Percentiles rank a stretch among this genome's conserved stretches.
These are phyloP conservation scores for Neoniphon sammara DNA, from an alignment of 2,797 vertebrate species.

Conservation along the genomic window DNA sequence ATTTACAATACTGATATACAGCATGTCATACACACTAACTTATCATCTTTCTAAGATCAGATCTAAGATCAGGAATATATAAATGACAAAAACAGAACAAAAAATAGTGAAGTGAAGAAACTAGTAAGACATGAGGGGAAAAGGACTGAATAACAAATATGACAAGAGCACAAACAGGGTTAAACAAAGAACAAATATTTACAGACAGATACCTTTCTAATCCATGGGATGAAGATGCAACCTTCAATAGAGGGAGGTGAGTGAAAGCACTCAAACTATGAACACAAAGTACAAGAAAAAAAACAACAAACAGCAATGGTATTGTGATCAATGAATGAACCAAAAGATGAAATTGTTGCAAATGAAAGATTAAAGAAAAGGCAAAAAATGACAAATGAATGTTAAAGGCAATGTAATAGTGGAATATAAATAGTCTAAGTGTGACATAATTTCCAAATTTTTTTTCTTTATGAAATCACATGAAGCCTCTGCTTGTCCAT, in stretches of 20 bases:
- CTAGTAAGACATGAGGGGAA: slow-evolving; percentile 12
- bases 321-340: slow-evolving; percentile 56
- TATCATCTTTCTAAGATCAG: too few relatives aligned
- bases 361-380: slow-evolving; percentile 38
- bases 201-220: slow-evolving; percentile 94
- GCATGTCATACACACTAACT: neutral
- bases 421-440: too few relatives aligned
- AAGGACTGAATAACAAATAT: neutral
- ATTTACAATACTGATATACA: neutral
- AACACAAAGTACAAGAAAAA: slow-evolving; percentile 82
- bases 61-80: neutral
- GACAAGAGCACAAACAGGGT: slow-evolving; percentile 1
- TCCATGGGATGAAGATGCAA: slow-evolving; percentile 98
- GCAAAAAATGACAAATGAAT: slow-evolving; percentile 40
- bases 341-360: slow-evolving; percentile 37
- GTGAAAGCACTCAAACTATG: slow-evolving; percentile 95
- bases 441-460: too few relatives aligned
- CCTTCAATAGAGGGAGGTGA: slow-evolving; percentile 93
- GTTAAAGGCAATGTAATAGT: neutral
- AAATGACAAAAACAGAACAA: neutral
- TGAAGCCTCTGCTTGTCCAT: too few relatives aligned
- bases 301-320: slow-evolving; percentile 78
- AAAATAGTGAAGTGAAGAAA: neutral
- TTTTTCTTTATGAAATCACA: too few relatives aligned
- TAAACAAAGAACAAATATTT: slow-evolving; percentile 27